Conservation (phyloP, 2,888 invertebrate species). For the Himalopsyche kuldschensis region DNA sequence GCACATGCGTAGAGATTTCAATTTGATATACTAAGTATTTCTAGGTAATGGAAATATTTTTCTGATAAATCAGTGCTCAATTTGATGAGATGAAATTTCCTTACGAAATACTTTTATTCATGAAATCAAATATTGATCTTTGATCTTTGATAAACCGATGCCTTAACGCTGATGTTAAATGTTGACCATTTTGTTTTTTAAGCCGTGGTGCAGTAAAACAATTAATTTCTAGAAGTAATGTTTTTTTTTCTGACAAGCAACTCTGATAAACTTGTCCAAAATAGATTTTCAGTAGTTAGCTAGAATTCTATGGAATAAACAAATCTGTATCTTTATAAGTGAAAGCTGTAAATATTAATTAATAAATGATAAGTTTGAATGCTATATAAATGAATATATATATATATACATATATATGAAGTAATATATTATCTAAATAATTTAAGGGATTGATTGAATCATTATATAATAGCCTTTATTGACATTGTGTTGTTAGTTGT, state of each 20-base stretch:
- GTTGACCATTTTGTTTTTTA: no score
- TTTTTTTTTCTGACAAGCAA: not conserved
- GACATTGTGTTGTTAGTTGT: slow-evolving; percentile 37
- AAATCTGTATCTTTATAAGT: slow-evolving; percentile 22
- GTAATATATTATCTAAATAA: slow-evolving; percentile 30
- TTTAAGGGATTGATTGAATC: slow-evolving; percentile 25
- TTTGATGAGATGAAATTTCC: no score
- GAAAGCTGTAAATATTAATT: slow-evolving; percentile 20
- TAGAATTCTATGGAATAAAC: slow-evolving; percentile 28
- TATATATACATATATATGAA: not conserved
- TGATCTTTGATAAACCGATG: no score
- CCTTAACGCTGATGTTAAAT: no score
- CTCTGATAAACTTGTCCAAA: slow-evolving; percentile 16
- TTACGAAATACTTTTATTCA: no score
- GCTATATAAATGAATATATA: slow-evolving; percentile 12
- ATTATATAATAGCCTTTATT: slow-evolving; percentile 28
- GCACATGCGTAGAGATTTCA: no score
- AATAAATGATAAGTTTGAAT: slow-evolving; percentile 16
- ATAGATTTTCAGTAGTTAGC: slow-evolving; percentile 28
- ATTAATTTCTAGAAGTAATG: not conserved
- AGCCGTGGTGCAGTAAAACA: not conserved
- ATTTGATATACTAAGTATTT: no score
- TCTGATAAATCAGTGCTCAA: no score
- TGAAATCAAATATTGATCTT: no score
- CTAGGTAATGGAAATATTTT: no score